Evolutionary conservation across 2,888 invertebrate genomes (phyloP).

Genomic region (Tiliacea citrago): DNA sequence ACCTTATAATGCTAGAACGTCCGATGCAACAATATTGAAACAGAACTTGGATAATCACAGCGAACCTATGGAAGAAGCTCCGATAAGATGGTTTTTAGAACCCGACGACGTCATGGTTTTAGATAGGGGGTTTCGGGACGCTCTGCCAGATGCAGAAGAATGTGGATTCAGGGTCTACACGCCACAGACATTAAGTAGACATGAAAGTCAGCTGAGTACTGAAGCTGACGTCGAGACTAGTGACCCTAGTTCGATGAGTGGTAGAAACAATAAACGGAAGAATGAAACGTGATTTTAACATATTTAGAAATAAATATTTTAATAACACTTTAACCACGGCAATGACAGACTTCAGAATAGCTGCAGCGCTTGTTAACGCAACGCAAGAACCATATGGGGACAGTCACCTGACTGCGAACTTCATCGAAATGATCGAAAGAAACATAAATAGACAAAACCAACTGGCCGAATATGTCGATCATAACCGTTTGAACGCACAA

Average conservation of each 20-base stretch:
- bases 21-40: conserved; percentile 14
- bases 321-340: conserved; percentile 29
- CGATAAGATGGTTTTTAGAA: conserved; percentile 23
- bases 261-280: conserved; percentile 43
- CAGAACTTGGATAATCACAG: background rate
- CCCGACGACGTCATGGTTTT: conserved; percentile 47
- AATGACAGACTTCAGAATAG: conserved; percentile 40
- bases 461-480: too few species aligned
- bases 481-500: too few species aligned
- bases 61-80: too few species aligned
- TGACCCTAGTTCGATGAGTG: conserved; percentile 42
- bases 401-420: conserved; percentile 23
- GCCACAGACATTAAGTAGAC: conserved; percentile 33
- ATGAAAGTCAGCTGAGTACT: conserved; percentile 42
- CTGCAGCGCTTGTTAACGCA: conserved; percentile 47
- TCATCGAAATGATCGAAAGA: conserved; percentile 30
- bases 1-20: background rate
- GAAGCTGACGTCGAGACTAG: conserved; percentile 39
- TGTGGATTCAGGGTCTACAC: conserved; percentile 43
- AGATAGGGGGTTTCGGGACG: conserved; percentile 52
- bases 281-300: too few species aligned
- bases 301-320: too few species aligned
- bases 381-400: conserved; percentile 31
- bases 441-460: conserved; percentile 29
- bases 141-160: conserved; percentile 28